Evolutionary conservation across 37 sponge, comb jelly and placozoan genomes (phyloP), one percentile per base, ranked within the genome.

Genomic region (Chondrosia reniformis): DNA sequence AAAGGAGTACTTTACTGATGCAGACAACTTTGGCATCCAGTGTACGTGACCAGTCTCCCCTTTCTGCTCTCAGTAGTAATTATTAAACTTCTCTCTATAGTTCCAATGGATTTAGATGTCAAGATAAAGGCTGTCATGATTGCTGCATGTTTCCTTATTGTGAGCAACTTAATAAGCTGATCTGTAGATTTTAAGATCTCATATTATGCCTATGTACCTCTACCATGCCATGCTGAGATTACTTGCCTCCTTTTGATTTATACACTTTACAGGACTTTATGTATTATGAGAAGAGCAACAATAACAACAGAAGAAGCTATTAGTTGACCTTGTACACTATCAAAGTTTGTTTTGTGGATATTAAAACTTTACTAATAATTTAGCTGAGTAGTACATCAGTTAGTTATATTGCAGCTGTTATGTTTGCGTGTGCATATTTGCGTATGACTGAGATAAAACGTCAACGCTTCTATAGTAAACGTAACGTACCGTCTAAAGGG

Each of bases 11-110:
- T 96, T 93, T 87, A 93, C 97, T 64, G 94, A 93, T 87, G 97
- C 97, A 45, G 97, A 96, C 67, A 96, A 96, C 84, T 96, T 96
- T 93, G 97, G 97, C 33, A 89, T 96, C 28, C 57, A 80, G 22
- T 93, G 92, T 91, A 49, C 73, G 87, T 77, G 1, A 19, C 10
- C 19, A 43, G 24, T 75, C n/a, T n/a, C n/a, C n/a, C n/a, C n/a
- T n/a, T n/a, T n/a, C n/a, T n/a, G n/a, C n/a, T n/a, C n/a, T n/a
- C n/a, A n/a, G n/a, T n/a, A n/a, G n/a, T n/a, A n/a, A n/a, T n/a
- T 49, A 30, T 25, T 59, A 19, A 7, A 30, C 61, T 59, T 13
- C 28, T 19, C 61, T 59, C 43, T 42, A 42, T 67, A 92, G 93
- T 96, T 76, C 97, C 97, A 31, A 87, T 93, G 91, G 97, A 96